Conservation (phyloP, 1,140 invertebrate genomes). For the Platyscapa corneri region DNA sequence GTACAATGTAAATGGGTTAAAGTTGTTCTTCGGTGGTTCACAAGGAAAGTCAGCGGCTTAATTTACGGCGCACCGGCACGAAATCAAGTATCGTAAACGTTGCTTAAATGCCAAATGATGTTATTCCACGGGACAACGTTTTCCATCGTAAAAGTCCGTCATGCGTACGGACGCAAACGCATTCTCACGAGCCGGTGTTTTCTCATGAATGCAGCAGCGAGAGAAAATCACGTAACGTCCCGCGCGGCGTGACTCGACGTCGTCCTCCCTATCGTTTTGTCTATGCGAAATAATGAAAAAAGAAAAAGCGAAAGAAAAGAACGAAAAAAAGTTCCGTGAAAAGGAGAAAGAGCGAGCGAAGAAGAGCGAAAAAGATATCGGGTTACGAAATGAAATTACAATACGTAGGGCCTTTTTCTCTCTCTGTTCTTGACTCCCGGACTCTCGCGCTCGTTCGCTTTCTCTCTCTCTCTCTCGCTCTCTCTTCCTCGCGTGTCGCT, state of each 20-base stretch:
- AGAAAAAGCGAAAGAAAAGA: not conserved
- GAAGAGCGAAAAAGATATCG: slow-evolving; percentile 57
- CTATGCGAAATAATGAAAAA: slow-evolving; percentile 32
- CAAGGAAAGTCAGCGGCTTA: not conserved
- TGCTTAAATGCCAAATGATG: not conserved
- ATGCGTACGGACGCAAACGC: not conserved
- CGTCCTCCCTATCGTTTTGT: slow-evolving; percentile 17
- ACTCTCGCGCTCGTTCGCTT: not conserved
- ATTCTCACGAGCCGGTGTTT: slow-evolving; percentile 34
- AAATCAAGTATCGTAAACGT: not conserved
- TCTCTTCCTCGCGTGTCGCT: slow-evolving; percentile 16
- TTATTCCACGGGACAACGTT: not conserved
- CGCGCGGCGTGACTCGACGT: not conserved
- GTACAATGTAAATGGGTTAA: too few relatives aligned
- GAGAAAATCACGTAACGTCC: slow-evolving; percentile 2
- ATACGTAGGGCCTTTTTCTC: slow-evolving; percentile 56
- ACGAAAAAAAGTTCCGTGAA: slow-evolving; percentile 40
- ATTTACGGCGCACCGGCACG: not conserved
- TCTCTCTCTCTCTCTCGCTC: not conserved
- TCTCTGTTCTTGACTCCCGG: slow-evolving; percentile 36
- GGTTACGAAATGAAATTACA: slow-evolving; percentile 71
- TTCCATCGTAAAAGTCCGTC: not conserved
- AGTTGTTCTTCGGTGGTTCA: not conserved
- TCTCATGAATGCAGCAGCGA: not conserved
- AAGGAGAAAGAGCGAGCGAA: slow-evolving; percentile 17